phyloP scores from a whole-genome alignment of 2,888 invertebrate species.

The Thyatira batis region DNA sequence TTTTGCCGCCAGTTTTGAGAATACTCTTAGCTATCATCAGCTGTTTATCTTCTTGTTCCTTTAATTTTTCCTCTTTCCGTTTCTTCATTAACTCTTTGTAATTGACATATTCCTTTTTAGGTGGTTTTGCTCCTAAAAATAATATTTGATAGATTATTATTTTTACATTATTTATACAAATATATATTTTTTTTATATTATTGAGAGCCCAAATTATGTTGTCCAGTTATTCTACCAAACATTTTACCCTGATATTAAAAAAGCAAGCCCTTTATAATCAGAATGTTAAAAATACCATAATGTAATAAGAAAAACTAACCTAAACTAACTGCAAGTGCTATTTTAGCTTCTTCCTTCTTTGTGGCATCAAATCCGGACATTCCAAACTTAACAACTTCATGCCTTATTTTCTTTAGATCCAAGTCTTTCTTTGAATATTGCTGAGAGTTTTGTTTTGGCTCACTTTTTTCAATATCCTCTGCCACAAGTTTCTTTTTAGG shows the following conservation, averaged over 20 bases:
- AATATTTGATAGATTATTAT: background rate
- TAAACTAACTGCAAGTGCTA: slow-evolving; percentile 88
- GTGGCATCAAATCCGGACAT: slow-evolving; percentile 87
- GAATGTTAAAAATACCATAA: slow-evolving; percentile 8
- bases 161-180: background rate
- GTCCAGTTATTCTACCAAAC: too few species aligned
- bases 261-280: background rate
- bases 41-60: slow-evolving; percentile 70
- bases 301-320: slow-evolving; percentile 67
- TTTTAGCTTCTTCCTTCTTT: slow-evolving; percentile 90
- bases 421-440: slow-evolving; percentile 70
- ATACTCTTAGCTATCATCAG: slow-evolving; percentile 84
- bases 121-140: slow-evolving; percentile 88
- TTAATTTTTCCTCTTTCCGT: slow-evolving; percentile 80
- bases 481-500: slow-evolving; percentile 61
- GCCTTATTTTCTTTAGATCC: slow-evolving; percentile 88
- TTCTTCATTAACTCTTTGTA: slow-evolving; percentile 87
- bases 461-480: slow-evolving; percentile 26
- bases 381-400: slow-evolving; percentile 93
- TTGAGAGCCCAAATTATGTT: background rate
- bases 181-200: background rate
- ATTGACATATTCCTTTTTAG: slow-evolving; percentile 85
- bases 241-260: background rate
- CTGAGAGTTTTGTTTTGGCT: slow-evolving; percentile 22
- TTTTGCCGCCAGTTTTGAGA: slow-evolving; percentile 78